Percentiles rank a stretch among this genome's conserved stretches.
These are phyloP conservation scores for Abscondita cerata DNA, from an alignment of 2,888 invertebrate genomes.

Conservation along the genomic window DNA sequence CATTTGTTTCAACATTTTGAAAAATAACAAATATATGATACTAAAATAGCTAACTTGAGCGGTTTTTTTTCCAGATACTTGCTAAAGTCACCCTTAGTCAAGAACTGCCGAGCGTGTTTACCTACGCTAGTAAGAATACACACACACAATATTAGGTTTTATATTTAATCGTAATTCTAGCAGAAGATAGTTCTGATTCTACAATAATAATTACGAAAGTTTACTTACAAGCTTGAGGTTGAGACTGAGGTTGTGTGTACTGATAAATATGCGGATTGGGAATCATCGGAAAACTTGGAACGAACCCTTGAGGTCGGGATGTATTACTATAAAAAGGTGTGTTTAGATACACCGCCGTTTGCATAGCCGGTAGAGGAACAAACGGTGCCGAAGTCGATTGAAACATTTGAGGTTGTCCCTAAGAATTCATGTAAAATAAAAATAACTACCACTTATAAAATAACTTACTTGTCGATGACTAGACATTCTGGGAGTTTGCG, in stretches of 20 bases:
- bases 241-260: conserved; percentile 21
- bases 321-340: conserved; percentile 18
- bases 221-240: conserved; percentile 29
- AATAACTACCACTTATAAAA: not conserved
- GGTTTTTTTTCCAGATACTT: no score
- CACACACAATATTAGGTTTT: no score
- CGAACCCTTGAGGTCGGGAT: conserved; percentile 24
- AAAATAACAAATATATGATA: no score
- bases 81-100: no score
- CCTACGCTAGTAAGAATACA: no score
- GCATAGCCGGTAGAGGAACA: conserved; percentile 33
- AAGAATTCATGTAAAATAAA: conserved; percentile 1
- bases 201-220: no score
- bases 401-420: conserved; percentile 37
- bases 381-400: conserved; percentile 35
- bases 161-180: no score
- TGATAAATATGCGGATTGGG: conserved; percentile 21
- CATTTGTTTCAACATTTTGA: no score
- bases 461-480: conserved; percentile 51
- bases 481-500: conserved; percentile 52
- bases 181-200: no score
- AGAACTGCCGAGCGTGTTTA: no score
- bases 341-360: conserved; percentile 29
- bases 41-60: no score
- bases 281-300: conserved; percentile 24